Evolutionary conservation across 2,888 invertebrate genomes (phyloP), one percentile per base, ranked within the genome.

Genomic region (Spialia ferax): DNA sequence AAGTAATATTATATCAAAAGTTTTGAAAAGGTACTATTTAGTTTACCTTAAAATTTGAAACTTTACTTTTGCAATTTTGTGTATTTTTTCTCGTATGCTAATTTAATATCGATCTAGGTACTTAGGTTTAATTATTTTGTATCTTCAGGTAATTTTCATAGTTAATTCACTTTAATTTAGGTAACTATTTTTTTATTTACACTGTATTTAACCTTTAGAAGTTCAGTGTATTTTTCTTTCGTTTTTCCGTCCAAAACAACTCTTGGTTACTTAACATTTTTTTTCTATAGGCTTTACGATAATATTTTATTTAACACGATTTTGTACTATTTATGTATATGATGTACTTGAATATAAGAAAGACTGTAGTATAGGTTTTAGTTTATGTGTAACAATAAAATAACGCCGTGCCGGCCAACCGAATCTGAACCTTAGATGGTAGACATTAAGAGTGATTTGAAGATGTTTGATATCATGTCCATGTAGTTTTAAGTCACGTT

Each of bases 401-500:
- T 59, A 13, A 26, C 45, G 48, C 60, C 60, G 59, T 45, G 60
- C 60, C 60, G 22, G 57, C 64, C 55, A 32, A 54, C 26, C 42
- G 63, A 63, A 57, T 64, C 26, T 64, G 32, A 48, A 57, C 64
- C 48, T 64, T 29, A 32, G 56, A n/a, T 15, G 8, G 15, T 48
- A 63, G 42, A 45, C 10, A 26, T 63, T 52, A 38, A 56, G 42
- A 55, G 45, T 63, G 55, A 45, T 63, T 56, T 42, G 45, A 63
- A 45, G 63, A 55, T 55, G 48, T 57, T 23, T 13, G 32, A 64
- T 63, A 63, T 64, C 56, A 64, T 64, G 64, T 64, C 64, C 64
- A 64, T 56, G 56, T 64, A 57, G 48, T 13, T 29, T 54, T 42
- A 63, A 35, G 54, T 54, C 13, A 26, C 48, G 13, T 54, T 57